phyloP scores from a whole-genome alignment of 2,888 invertebrate genomes.

The Drosophila subquinaria region DNA sequence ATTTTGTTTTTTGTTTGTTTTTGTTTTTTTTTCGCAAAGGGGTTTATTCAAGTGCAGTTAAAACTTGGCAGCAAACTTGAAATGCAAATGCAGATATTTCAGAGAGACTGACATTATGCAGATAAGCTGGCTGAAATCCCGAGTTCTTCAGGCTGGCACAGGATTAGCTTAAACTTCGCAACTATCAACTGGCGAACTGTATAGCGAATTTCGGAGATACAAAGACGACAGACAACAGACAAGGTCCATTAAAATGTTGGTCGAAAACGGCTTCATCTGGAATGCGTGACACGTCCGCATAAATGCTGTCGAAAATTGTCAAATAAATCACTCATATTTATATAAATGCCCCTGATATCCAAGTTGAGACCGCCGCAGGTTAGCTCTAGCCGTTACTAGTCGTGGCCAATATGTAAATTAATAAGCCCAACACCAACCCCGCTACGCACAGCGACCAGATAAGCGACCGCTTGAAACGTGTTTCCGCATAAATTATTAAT shows the following conservation, averaged over 20 bases:
- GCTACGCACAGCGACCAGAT: slow-evolving; percentile 51
- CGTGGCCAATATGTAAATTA: slow-evolving; percentile 56
- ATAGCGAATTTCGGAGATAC: slow-evolving; percentile 8
- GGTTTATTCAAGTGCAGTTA: slow-evolving; percentile 65
- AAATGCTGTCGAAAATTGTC: slow-evolving; percentile 82
- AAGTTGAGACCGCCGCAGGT: slow-evolving; percentile 38
- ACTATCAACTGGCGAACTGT: slow-evolving; percentile 2
- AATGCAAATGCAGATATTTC: slow-evolving; percentile 58
- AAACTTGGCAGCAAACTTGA: slow-evolving; percentile 60
- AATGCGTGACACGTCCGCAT: slow-evolving; percentile 77
- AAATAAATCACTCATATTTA: slow-evolving; percentile 84
- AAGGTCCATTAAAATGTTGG: slow-evolving; percentile 17
- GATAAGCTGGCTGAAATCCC: slow-evolving; percentile 37
- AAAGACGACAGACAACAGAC: background rate
- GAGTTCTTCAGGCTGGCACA: background rate
- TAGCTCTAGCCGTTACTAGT: slow-evolving; percentile 32
- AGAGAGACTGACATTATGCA: slow-evolving; percentile 21
- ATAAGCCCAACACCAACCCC: slow-evolving; percentile 23
- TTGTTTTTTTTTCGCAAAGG: slow-evolving; percentile 18
- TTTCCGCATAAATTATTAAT: slow-evolving; percentile 77
- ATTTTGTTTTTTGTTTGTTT: slow-evolving; percentile 17
- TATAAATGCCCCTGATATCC: slow-evolving; percentile 77
- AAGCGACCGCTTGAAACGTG: slow-evolving; percentile 75
- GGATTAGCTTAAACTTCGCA: slow-evolving; percentile 35
- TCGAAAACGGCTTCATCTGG: slow-evolving; percentile 52